Evolutionary conservation across 1,140 invertebrate species (phyloP).

Genomic region (Zophobas morio): DNA sequence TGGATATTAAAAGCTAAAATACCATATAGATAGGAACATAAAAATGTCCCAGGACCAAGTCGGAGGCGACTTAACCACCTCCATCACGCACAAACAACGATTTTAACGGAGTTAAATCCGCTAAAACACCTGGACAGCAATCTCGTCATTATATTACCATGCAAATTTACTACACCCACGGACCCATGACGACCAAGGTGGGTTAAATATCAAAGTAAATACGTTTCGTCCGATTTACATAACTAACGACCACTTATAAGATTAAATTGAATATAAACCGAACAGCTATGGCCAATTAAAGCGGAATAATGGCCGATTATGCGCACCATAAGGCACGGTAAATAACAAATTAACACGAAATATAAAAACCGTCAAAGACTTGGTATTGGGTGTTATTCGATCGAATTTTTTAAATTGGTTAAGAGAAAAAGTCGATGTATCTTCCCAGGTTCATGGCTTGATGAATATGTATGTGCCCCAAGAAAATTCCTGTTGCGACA

Average conservation of each 20-base stretch:
- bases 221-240: conserved; percentile 34
- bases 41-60: conserved; percentile 11
- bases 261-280: conserved; percentile 22
- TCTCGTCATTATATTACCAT: conserved; percentile 31
- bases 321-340: conserved; percentile 11
- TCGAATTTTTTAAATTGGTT: background rate
- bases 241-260: conserved; percentile 39
- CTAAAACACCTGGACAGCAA: conserved; percentile 12
- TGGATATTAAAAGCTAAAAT: conserved; percentile 39
- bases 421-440: background rate
- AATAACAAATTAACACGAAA: conserved; percentile 6
- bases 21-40: conserved; percentile 11
- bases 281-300: conserved; percentile 17
- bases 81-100: background rate
- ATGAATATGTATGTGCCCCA: conserved; percentile 5
- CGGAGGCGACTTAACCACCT: background rate
- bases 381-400: background rate
- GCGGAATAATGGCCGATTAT: conserved; percentile 8
- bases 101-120: background rate
- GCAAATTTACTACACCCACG: conserved; percentile 35
- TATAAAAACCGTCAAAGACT: background rate
- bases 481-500: conserved; percentile 1
- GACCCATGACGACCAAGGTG: conserved; percentile 19
- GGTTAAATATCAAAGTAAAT: conserved; percentile 42
- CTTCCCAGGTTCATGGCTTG: background rate